Percentiles rank a stretch among this genome's conserved stretches.
Conservation (phyloP, 2,113 vertebrate genomes). For the Noturus placidus region DNA sequence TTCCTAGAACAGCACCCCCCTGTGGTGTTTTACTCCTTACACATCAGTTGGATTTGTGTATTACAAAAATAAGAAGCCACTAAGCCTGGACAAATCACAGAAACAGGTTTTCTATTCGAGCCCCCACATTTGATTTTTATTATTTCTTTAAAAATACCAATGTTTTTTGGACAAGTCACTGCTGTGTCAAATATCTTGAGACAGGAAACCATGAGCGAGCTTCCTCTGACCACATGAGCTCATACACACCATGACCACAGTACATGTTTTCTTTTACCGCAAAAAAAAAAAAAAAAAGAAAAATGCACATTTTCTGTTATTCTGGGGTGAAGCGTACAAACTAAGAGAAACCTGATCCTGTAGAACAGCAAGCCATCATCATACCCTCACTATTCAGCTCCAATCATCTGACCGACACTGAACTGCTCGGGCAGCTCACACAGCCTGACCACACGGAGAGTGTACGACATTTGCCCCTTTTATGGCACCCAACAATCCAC, state of each 20-base stretch:
- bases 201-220: neutral
- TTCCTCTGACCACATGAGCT: slow-evolving; percentile 32
- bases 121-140: neutral
- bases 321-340: slow-evolving; percentile 6
- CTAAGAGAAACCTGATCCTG: slow-evolving; percentile 7
- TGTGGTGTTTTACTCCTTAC: neutral
- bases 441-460: slow-evolving; percentile 3
- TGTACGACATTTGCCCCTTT: neutral
- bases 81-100: neutral
- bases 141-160: neutral
- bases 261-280: neutral
- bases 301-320: slow-evolving; percentile 13
- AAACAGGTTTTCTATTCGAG: neutral
- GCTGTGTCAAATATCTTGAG: neutral
- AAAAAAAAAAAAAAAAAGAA: neutral
- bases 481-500: neutral
- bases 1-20: neutral
- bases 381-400: slow-evolving; percentile 19
- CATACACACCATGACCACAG: neutral
- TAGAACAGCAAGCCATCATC: slow-evolving; percentile 41
- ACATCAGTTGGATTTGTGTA: neutral
- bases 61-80: neutral
- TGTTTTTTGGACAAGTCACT: neutral
- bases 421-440: slow-evolving; percentile 40
- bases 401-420: neutral